A percentile compares a stretch with the other conserved stretches of the same genome.
These are phyloP conservation scores for Fukomys damarensis DNA, from an alignment of 2,113 vertebrate genomes.

Conservation along the genomic window DNA sequence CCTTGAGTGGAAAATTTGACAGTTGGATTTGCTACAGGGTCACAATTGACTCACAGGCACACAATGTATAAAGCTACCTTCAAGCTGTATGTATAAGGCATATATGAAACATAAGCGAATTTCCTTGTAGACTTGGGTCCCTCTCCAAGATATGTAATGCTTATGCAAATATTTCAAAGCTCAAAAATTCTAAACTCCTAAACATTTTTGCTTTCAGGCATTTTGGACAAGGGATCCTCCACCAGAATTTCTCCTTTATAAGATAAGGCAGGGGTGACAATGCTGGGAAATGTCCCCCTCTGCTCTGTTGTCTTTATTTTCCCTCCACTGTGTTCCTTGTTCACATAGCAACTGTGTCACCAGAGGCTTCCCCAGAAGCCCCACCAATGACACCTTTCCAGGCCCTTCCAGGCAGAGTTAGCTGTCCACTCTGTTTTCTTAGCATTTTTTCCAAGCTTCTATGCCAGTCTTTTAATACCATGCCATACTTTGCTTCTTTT, in stretches of 20 bases:
- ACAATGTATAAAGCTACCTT: background rate
- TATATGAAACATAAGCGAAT: background rate
- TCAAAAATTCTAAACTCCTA: background rate
- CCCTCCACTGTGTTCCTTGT: rapidly evolving
- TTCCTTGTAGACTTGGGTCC: background rate
- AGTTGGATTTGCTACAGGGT: background rate
- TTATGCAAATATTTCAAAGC: background rate
- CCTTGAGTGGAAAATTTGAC: background rate
- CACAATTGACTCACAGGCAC: background rate
- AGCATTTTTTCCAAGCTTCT: background rate
- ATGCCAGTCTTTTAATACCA: background rate
- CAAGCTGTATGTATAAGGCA: too few species aligned
- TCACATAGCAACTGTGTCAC: background rate
- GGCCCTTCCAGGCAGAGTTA: background rate
- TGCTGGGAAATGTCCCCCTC: too few species aligned
- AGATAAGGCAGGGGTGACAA: background rate
- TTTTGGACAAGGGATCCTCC: too few species aligned
- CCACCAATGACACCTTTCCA: background rate
- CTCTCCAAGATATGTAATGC: background rate
- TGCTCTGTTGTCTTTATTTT: background rate
- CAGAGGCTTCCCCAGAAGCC: too few species aligned
- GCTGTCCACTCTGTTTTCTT: background rate
- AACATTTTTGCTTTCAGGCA: background rate
- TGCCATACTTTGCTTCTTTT: background rate
- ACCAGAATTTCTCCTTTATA: background rate